phyloP scores from a whole-genome alignment of 2,113 vertebrate species.

The Psittacara wagleri region DNA sequence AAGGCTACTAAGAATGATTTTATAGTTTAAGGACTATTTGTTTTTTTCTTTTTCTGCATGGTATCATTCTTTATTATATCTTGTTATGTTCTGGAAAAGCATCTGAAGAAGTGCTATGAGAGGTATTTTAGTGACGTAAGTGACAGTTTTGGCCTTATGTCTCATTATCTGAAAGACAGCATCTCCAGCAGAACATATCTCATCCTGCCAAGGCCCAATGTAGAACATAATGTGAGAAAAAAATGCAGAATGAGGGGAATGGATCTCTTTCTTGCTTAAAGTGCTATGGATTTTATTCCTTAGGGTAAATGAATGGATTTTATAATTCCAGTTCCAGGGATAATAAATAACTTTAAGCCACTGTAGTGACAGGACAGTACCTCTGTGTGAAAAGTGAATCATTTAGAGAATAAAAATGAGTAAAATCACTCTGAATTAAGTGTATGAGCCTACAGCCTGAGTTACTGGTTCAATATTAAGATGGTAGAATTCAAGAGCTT shows the following conservation, averaged over 20 bases:
- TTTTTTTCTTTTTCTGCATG: neutral
- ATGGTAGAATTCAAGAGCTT: neutral
- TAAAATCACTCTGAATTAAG: neutral
- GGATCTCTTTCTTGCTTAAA: conserved; percentile 25
- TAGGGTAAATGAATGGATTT: neutral
- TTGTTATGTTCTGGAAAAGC: neutral
- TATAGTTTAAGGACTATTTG: neutral
- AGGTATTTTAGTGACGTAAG: neutral
- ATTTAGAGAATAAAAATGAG: conserved; percentile 12
- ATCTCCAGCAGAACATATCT: conserved; percentile 13
- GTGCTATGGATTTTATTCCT: conserved; percentile 8
- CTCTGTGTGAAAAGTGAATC: conserved; percentile 2
- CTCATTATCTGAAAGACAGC: conserved; percentile 22
- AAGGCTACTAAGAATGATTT: neutral
- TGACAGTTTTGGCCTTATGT: conserved; percentile 7
- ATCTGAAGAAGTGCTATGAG: neutral
- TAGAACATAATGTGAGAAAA: conserved; percentile 40
- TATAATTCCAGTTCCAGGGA: neutral
- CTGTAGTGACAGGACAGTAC: conserved; percentile 1
- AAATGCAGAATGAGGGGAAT: neutral
- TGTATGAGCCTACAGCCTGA: neutral
- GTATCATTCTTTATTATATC: neutral
- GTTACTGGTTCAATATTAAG: neutral
- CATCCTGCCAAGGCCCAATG: conserved; percentile 24
- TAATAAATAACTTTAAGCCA: conserved; percentile 22